phyloP scores from a whole-genome alignment of 2,113 vertebrate genomes.

The Phalacrocorax aristotelis region DNA sequence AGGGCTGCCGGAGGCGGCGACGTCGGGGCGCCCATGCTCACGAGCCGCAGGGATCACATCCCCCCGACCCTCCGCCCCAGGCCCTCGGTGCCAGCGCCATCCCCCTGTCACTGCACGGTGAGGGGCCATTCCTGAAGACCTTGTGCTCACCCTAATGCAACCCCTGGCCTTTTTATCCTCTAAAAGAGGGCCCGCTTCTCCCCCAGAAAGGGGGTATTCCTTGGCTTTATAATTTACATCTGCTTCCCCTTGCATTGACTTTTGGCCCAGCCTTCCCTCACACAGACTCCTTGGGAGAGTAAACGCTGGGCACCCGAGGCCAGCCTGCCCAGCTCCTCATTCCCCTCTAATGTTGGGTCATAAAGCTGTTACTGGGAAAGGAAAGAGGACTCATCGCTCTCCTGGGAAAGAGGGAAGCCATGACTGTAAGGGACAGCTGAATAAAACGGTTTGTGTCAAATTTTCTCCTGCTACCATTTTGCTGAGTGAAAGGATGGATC shows the following conservation, averaged over 20 bases:
- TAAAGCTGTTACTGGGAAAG: slow-evolving; percentile 23
- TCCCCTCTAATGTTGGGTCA: background rate
- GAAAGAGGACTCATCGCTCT: background rate
- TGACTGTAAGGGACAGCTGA: background rate
- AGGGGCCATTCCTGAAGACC: accelerated
- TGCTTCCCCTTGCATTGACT: background rate
- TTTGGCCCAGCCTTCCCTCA: background rate
- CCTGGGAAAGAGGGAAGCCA: background rate
- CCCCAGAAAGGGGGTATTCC: background rate
- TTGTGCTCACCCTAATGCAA: background rate
- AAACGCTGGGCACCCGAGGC: background rate
- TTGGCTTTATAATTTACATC: background rate
- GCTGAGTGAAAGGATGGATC: slow-evolving; percentile 33
- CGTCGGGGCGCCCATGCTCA: accelerated
- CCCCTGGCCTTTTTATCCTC: background rate
- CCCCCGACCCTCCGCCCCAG: background rate
- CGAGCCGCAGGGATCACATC: accelerated
- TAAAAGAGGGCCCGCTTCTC: background rate
- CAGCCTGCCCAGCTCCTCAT: background rate
- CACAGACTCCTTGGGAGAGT: background rate
- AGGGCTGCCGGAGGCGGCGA: background rate
- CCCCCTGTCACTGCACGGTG: accelerated
- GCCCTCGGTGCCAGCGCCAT: accelerated
- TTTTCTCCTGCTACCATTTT: slow-evolving; percentile 22
- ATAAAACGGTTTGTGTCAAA: background rate